These are phyloP conservation scores for Uria aalge DNA, from an alignment of 2,113 vertebrate genomes.

Conservation along the genomic window DNA sequence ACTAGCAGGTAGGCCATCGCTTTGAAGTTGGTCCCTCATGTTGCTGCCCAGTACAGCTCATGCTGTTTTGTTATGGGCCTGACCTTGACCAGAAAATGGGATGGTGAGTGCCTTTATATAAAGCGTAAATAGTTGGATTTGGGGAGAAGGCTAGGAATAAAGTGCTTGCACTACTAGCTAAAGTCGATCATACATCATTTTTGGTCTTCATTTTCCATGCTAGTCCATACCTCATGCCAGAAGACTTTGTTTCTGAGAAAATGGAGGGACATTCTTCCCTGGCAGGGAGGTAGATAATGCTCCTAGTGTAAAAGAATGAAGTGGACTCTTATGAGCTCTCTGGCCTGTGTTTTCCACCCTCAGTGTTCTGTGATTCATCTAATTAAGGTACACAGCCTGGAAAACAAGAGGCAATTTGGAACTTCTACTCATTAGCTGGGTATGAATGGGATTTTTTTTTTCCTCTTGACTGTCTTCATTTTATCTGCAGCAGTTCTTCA, in stretches of 20 bases:
- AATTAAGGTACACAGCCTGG: constrained; percentile 45
- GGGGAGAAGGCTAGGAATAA: not conserved
- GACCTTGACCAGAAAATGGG: not conserved
- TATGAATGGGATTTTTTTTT: constrained; percentile 20
- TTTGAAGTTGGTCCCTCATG: not conserved
- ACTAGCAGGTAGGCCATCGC: not conserved
- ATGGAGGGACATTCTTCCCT: not conserved
- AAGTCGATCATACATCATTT: not conserved
- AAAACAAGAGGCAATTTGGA: constrained; percentile 52
- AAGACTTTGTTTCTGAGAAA: not conserved
- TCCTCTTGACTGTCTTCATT: constrained; percentile 32
- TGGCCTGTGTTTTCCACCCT: not conserved
- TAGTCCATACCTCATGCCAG: not conserved
- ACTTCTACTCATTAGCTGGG: constrained; percentile 20
- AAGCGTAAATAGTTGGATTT: not conserved
- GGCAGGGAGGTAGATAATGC: not conserved
- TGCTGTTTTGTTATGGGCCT: not conserved
- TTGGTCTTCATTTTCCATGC: not conserved
- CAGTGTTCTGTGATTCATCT: constrained; percentile 46
- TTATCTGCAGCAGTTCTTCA: not conserved
- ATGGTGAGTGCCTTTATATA: not conserved
- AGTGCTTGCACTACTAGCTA: not conserved
- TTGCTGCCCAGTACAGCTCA: not conserved
- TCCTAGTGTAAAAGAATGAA: constrained; percentile 37
- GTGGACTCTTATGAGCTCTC: constrained; percentile 17